These are phyloP conservation scores for Adelosebastes latens DNA, from an alignment of 2,797 vertebrate genomes.

Conservation along the genomic window DNA sequence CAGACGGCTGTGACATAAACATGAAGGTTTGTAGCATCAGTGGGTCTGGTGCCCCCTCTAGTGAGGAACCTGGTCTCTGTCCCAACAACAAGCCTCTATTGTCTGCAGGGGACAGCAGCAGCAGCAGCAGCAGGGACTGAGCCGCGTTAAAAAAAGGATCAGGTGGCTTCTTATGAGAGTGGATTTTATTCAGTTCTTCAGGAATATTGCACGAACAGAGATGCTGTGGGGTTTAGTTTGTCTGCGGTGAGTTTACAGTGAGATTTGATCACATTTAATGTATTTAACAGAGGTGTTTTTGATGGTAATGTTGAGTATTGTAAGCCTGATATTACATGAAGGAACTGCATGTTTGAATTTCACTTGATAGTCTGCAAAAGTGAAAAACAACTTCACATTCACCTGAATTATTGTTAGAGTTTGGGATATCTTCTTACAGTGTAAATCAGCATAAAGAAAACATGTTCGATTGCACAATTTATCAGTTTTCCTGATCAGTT, in stretches of 20 bases:
- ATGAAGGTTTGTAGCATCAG: slow-evolving; percentile 32
- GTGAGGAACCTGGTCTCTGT: slow-evolving; percentile 71
- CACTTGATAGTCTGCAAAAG: background rate
- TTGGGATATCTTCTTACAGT: background rate
- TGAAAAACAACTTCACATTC: background rate
- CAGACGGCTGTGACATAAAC: slow-evolving; percentile 33
- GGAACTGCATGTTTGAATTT: background rate
- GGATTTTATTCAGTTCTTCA: background rate
- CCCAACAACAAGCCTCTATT: slow-evolving; percentile 66
- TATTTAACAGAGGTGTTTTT: background rate
- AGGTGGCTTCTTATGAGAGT: background rate
- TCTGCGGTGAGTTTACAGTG: background rate
- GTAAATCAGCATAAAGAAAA: background rate
- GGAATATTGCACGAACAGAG: background rate
- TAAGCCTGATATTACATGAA: background rate
- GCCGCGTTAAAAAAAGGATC: background rate
- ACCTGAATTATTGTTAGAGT: background rate
- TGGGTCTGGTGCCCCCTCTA: slow-evolving; percentile 83
- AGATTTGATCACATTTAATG: background rate
- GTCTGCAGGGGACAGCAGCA: slow-evolving; percentile 63
- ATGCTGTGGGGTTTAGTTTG: background rate
- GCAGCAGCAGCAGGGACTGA: background rate
- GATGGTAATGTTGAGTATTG: no score
- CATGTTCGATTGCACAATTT: background rate
- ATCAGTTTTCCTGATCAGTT: background rate